phyloP scores from a whole-genome alignment of 2,797 vertebrate species.

The Nannoperca australis region DNA sequence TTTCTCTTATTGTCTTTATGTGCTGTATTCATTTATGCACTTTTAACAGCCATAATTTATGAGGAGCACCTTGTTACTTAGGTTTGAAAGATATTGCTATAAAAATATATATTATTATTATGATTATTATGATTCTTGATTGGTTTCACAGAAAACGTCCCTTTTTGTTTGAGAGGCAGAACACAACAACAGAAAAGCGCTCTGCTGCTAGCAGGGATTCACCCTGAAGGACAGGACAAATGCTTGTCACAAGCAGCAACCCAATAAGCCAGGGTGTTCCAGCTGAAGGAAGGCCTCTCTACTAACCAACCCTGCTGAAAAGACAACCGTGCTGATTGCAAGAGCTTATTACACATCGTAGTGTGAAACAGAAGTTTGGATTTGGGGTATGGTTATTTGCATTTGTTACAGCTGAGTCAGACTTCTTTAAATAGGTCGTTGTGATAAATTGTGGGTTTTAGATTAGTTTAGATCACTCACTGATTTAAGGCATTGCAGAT shows the following conservation, averaged over 20 bases:
- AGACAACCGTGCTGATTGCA: slow-evolving; percentile 20
- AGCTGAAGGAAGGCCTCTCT: slow-evolving; percentile 12
- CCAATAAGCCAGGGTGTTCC: slow-evolving; percentile 25
- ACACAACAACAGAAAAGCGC: not conserved
- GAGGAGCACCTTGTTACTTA: not conserved
- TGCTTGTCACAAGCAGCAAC: slow-evolving; percentile 28
- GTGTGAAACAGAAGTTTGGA: slow-evolving; percentile 42
- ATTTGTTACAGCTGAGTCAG: slow-evolving; percentile 30
- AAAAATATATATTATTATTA: not conserved
- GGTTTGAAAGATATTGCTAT: not conserved
- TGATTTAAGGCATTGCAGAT: slow-evolving; percentile 20
- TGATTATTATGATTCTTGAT: not conserved
- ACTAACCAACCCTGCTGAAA: slow-evolving; percentile 26
- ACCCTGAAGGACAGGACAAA: slow-evolving; percentile 19
- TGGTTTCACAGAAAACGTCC: not conserved
- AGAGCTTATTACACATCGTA: slow-evolving; percentile 28
- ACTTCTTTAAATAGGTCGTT: slow-evolving; percentile 35
- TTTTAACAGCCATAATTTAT: not conserved
- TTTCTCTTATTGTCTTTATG: slow-evolving; percentile 3
- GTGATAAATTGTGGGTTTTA: slow-evolving; percentile 37
- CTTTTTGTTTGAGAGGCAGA: not conserved
- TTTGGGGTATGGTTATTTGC: slow-evolving; percentile 51
- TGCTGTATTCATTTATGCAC: not conserved
- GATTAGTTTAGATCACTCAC: slow-evolving; percentile 43
- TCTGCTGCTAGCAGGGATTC: not conserved